These are phyloP conservation scores for Tuta absoluta DNA, from an alignment of 2,888 invertebrate species.

Conservation along the genomic window DNA sequence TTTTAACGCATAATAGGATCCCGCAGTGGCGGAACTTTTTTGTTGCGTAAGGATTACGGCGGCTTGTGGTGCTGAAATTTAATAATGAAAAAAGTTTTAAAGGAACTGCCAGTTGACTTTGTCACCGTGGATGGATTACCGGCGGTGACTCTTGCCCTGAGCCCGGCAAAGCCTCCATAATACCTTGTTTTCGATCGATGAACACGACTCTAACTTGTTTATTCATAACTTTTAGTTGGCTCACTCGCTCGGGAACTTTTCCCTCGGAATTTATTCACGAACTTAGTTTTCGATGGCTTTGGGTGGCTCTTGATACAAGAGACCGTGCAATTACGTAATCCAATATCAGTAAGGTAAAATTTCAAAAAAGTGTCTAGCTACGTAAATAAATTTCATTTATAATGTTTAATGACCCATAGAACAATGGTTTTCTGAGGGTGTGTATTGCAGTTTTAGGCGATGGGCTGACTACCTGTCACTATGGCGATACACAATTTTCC, in stretches of 20 bases:
- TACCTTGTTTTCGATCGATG: conserved; percentile 24
- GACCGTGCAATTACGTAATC: conserved; percentile 16
- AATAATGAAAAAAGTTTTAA: conserved; percentile 47
- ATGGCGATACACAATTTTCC: no score
- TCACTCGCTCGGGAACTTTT: conserved; percentile 15
- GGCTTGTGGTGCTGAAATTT: conserved; percentile 36
- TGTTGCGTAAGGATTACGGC: conserved; percentile 41
- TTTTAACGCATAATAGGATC: conserved; percentile 26
- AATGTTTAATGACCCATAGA: background rate
- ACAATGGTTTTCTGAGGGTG: no score
- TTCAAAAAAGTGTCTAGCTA: background rate
- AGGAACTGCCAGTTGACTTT: conserved; percentile 14
- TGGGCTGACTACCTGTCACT: no score
- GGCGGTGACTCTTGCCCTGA: background rate
- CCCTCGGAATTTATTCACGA: conserved; percentile 20
- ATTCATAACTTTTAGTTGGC: conserved; percentile 26
- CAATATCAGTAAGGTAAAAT: background rate
- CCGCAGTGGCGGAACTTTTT: conserved; percentile 34
- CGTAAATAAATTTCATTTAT: background rate
- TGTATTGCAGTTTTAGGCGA: no score
- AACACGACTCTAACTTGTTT: conserved; percentile 21
- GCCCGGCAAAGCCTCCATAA: conserved; percentile 4
- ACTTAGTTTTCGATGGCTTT: conserved; percentile 23
- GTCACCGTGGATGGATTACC: conserved; percentile 19
- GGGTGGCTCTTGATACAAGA: conserved; percentile 3